Percentiles rank a stretch among this genome's conserved stretches.
Conservation (phyloP, 37 sponge, comb jelly and placozoan genomes). For the Ianthella basta region DNA sequence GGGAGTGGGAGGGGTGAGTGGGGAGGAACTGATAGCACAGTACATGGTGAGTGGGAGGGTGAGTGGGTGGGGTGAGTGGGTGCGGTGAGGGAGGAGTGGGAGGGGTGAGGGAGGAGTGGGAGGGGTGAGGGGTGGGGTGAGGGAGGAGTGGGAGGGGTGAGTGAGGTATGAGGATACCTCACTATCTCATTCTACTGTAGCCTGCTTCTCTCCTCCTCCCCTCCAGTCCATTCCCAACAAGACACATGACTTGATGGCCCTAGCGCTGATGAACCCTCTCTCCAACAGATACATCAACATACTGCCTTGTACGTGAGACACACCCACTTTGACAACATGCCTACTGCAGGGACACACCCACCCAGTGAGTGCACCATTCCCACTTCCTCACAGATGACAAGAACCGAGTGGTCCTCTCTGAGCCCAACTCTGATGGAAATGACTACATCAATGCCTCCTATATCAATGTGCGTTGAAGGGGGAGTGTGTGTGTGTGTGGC, state of each 20-base stretch:
- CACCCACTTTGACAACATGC: background rate
- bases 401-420: slow-evolving; percentile 8
- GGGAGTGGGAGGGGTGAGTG: no score
- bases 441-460: slow-evolving; percentile 36
- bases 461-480: background rate
- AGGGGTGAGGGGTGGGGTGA: no score
- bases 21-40: background rate
- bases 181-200: background rate
- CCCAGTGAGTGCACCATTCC: background rate
- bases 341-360: no score
- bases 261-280: slow-evolving; percentile 19
- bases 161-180: no score
- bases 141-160: no score
- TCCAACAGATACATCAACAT: slow-evolving; percentile 15
- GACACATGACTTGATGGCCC: background rate
- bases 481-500: no score
- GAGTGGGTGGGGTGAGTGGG: no score
- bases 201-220: background rate
- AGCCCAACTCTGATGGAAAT: slow-evolving; percentile 22
- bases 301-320: slow-evolving; percentile 1
- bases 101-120: no score
- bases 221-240: background rate
- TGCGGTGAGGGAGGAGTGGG: no score
- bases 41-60: background rate
- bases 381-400: slow-evolving; percentile 14